Evolutionary conservation across 2,797 vertebrate genomes (phyloP).

Genomic region (Gallinago solitaria): DNA sequence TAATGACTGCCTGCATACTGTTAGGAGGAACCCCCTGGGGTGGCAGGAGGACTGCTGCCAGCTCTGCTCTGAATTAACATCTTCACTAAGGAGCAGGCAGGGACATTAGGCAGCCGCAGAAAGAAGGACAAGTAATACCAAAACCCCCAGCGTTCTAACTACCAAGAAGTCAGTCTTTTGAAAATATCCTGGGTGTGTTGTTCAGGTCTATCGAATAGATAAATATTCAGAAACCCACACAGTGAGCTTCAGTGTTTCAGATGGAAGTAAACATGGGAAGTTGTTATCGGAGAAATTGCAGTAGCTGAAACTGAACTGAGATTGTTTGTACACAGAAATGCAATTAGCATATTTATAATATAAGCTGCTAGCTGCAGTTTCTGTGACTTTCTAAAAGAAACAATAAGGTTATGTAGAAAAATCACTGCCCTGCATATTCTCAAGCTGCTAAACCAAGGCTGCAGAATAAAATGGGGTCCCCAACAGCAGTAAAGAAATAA

Average conservation of each 20-base stretch:
- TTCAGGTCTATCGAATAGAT: background rate
- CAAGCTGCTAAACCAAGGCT: background rate
- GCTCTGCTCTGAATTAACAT: constrained; percentile 61
- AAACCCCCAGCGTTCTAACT: background rate
- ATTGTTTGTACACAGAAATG: constrained; percentile 11
- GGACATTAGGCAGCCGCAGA: background rate
- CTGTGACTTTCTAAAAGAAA: background rate
- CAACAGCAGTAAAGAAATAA: background rate
- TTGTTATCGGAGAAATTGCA: background rate
- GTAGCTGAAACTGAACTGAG: constrained; percentile 1
- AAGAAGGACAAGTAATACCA: background rate
- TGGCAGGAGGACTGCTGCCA: constrained; percentile 15
- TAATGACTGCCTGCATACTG: constrained; percentile 56
- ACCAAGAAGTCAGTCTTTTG: background rate
- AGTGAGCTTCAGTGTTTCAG: background rate
- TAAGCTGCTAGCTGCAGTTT: background rate
- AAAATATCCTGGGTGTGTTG: background rate
- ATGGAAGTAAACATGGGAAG: background rate
- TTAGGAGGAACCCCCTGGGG: constrained; percentile 55
- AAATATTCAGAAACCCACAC: background rate
- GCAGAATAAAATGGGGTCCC: background rate
- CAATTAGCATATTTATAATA: background rate
- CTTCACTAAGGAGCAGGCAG: constrained; percentile 40
- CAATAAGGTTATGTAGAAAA: background rate
- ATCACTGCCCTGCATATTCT: background rate